phyloP scores from a whole-genome alignment of 2,797 vertebrate species.

The Sebastiscus albofasciatus region DNA sequence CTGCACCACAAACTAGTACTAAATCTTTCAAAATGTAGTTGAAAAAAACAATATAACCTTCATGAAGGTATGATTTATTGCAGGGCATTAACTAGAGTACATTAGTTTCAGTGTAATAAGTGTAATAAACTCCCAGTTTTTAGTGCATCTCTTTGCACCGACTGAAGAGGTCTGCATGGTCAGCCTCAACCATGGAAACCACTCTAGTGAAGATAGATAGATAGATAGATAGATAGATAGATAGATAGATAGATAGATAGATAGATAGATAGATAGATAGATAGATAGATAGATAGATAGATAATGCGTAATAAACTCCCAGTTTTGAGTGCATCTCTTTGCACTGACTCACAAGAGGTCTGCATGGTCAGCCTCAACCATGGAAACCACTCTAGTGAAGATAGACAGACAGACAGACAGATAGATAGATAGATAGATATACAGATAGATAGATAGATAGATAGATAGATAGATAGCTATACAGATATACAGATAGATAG shows the following conservation, averaged over 20 bases:
- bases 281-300: too few species aligned
- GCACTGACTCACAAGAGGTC: not conserved
- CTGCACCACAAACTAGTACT: not conserved
- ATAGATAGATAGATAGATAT: too few species aligned
- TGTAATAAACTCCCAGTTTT: not conserved
- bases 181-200: not conserved
- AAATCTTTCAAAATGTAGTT: not conserved
- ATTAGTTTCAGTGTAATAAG: not conserved
- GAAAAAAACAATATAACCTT: not conserved
- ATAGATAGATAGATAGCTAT: too few species aligned
- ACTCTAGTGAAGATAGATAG: not conserved
- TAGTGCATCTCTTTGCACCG: not conserved
- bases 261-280: too few species aligned
- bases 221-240: fast-evolving
- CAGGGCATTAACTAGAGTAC: not conserved
- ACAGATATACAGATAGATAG: too few species aligned
- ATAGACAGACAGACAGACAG: fast-evolving
- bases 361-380: not conserved
- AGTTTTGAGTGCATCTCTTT: not conserved
- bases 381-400: not conserved
- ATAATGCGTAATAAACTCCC: too few species aligned
- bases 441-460: too few species aligned
- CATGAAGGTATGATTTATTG: not conserved
- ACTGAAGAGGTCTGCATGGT: not conserved
- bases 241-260: too few species aligned